Conservation (phyloP, 2,888 invertebrate species). For the Mesorhabditis sp. region DNA sequence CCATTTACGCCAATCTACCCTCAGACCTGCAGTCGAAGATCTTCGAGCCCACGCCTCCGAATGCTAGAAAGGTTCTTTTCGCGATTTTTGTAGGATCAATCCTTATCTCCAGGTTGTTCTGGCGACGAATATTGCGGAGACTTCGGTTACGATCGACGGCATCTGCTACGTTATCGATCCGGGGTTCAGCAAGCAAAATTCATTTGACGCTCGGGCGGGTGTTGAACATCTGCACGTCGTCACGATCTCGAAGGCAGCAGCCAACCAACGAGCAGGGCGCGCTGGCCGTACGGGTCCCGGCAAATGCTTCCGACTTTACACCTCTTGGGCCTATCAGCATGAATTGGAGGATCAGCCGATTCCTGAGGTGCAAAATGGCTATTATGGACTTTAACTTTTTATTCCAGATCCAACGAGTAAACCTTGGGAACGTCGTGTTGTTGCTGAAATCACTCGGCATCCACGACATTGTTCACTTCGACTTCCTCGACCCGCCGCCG, state of each 20-base stretch:
- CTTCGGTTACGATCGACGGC: constrained; percentile 95
- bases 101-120: constrained; percentile 71
- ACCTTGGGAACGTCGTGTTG: constrained; percentile 92
- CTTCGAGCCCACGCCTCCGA: constrained; percentile 92
- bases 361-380: constrained; percentile 70
- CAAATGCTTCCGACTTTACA: constrained; percentile 95
- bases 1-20: constrained; percentile 95
- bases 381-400: neutral
- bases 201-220: constrained; percentile 91
- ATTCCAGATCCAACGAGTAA: constrained; percentile 81
- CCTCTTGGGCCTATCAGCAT: constrained; percentile 96
- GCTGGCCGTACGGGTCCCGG: constrained; percentile 93
- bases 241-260: constrained; percentile 92
- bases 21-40: constrained; percentile 99
- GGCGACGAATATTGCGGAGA: constrained; percentile 98
- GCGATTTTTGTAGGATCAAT: neutral
- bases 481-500: constrained; percentile 95
- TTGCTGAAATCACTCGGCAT: constrained; percentile 94
- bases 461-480: constrained; percentile 94
- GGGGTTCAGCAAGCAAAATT: constrained; percentile 98
- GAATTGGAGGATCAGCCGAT: constrained; percentile 96
- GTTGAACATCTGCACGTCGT: constrained; percentile 97
- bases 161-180: constrained; percentile 98
- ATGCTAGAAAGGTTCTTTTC: constrained; percentile 75
- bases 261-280: constrained; percentile 92